Evolutionary conservation across 2,797 vertebrate genomes (phyloP), one percentile per base, ranked within the genome.

Genomic region (Pagetopsis macropterus): DNA sequence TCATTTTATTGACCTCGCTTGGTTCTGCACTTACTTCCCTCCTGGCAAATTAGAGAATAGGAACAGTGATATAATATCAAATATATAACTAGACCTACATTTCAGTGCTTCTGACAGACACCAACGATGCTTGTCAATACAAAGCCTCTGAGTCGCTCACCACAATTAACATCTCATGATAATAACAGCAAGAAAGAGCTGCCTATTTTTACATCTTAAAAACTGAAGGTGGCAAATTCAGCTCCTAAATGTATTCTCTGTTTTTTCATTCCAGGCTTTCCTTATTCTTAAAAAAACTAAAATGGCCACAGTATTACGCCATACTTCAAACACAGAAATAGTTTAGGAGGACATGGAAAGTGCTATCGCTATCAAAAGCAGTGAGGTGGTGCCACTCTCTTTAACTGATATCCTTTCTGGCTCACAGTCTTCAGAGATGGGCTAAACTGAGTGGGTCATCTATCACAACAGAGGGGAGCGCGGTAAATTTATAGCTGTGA

Each of bases 391-490:
- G 84, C 73, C 71, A 59, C 84, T 82, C 82, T 88, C 86, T 90
- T 87, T 85, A 59, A 56, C 77, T 55, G 75, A 68, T 84, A 90
- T 89, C 81, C 75, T 91, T 82, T 93, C 87, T 84, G 84, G 82
- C 82, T 82, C 67, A 55, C 76, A 69, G 91, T 93, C 91, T 92
- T 93, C 70, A 75, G 92, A 91, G 91, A 92, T 88, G 75, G 88
- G 86, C 90, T 94, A 89, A 94, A 93, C 92, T 57, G 87, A 93
- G 92, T 78, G 87, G 91, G 88, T 90, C 91, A 93, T 93, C 91
- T 90, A 91, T 93, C 93, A 92, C 86, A 89, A 84, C 89, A 87
- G 87, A 89, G 85, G 84, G 75, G 91, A 82, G 81, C 84, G 84
- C 51, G 82, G 84, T 89, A 90, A 90, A 93, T 94, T 93, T 93